Base-by-base conservation (phyloP, 2,113 vertebrate species). In the Chamaea fasciata region DNA sequence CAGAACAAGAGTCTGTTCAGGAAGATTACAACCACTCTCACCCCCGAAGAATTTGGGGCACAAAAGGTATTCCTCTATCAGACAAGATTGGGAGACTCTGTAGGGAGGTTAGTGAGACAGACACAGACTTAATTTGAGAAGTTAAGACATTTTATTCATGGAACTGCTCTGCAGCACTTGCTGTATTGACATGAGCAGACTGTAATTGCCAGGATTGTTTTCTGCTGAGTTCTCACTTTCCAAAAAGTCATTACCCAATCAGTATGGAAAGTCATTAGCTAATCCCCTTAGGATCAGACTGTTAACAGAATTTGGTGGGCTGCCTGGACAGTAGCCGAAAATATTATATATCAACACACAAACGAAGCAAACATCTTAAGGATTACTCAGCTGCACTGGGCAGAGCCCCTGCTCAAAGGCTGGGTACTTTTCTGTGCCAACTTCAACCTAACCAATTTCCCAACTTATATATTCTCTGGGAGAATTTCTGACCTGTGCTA, bases 141-240 rank as follows among this genome's bases (percentile, higher is more conserved):
- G 71, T 95, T 93, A 90, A 96, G 75, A 79, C 71, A 57, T 92
- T 91, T 92, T 89, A 92, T 93, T 92, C 92, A 80, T 55, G 84
- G 56, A 89, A 57, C 55, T 83, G 63, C 92, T 95, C 75, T 90
- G 87, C 90, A 94, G 68, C 79, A 71, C 55, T 91, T 63, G 50
- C 68, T 74, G 64, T 85, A 92, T 91, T 93, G 93, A 95, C 93
- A 90, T 64, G 68, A 95, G 75, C 87, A 93, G 92, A 90, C 87
- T 92, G 59, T 94, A 96, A 96, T 93, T 95, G 92, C 93, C 94
- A 96, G 90, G 87, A 95, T 93, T 96, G 92, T 92, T 96, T 95
- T 96, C 93, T 92, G 96, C 95, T 95, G 93, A 94, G 85, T 70
- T 95, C 93, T 97, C 94, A 59, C 84, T 97, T 96, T 96, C 87